Conservation (phyloP, 2,113 vertebrate genomes). For the Galeopterus variegatus region DNA sequence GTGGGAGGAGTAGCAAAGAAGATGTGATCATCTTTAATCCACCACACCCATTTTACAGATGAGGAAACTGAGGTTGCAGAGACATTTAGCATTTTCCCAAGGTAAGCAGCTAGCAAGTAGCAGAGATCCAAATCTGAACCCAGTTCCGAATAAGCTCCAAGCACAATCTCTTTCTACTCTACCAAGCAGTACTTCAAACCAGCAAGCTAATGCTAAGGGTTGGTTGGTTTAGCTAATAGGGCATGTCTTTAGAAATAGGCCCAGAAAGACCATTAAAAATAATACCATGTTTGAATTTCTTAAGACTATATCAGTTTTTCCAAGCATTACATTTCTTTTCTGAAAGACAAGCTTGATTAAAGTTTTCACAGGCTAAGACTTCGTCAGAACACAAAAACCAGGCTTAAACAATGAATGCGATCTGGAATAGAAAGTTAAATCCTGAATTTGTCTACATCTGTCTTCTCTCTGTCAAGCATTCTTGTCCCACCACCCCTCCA, state of each 20-base stretch:
- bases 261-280: slow-evolving; percentile 59
- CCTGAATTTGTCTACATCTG: not conserved
- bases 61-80: not conserved
- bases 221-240: slow-evolving; percentile 11
- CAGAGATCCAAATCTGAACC: no score
- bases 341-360: not conserved
- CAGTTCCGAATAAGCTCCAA: not conserved
- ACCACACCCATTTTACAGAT: not conserved
- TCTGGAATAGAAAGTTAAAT: not conserved
- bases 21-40: accelerated
- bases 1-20: not conserved
- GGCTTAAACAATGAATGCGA: not conserved
- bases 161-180: not conserved
- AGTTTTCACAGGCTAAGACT: not conserved
- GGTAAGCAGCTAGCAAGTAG: no score
- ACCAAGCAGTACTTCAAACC: not conserved
- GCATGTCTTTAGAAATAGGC: not conserved
- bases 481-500: not conserved
- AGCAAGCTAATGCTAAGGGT: not conserved
- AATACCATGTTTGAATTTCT: slow-evolving; percentile 34
- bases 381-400: not conserved
- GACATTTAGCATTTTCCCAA: not conserved
- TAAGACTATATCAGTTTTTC: not conserved
- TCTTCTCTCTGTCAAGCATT: not conserved
- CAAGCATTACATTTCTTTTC: not conserved